Conservation (phyloP, 1,140 invertebrate species). For the Eriosoma lanigerum region DNA sequence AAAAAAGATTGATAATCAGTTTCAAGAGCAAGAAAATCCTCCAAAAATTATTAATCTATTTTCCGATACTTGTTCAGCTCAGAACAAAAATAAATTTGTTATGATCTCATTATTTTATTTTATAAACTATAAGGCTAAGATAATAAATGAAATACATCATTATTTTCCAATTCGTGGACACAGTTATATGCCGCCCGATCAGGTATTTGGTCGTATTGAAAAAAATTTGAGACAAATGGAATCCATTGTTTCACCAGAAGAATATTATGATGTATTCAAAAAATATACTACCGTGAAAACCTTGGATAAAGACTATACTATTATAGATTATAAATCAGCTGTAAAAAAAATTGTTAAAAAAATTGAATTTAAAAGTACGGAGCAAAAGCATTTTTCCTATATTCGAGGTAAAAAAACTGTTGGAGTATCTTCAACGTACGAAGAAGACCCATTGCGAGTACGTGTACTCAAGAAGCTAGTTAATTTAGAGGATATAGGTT, state of each 20-base stretch:
- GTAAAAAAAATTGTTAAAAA: slow-evolving; percentile 25
- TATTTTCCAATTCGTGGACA: background rate
- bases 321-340: background rate
- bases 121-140: background rate
- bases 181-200: background rate
- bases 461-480: background rate
- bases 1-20: background rate
- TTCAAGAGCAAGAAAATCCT: background rate
- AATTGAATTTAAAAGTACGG: background rate
- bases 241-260: background rate
- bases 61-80: background rate
- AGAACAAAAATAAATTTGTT: background rate
- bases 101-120: background rate
- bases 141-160: slow-evolving; percentile 3
- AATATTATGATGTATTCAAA: background rate
- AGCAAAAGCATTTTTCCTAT: background rate
- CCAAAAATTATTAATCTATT: background rate
- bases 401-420: slow-evolving; percentile 5
- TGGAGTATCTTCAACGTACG: background rate
- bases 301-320: background rate
- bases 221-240: slow-evolving; percentile 1
- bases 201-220: background rate
- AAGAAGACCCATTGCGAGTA: background rate
- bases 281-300: background rate
- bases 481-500: background rate